Conservation (phyloP, 23 tunicate genomes). For the Ascidia mentula region DNA sequence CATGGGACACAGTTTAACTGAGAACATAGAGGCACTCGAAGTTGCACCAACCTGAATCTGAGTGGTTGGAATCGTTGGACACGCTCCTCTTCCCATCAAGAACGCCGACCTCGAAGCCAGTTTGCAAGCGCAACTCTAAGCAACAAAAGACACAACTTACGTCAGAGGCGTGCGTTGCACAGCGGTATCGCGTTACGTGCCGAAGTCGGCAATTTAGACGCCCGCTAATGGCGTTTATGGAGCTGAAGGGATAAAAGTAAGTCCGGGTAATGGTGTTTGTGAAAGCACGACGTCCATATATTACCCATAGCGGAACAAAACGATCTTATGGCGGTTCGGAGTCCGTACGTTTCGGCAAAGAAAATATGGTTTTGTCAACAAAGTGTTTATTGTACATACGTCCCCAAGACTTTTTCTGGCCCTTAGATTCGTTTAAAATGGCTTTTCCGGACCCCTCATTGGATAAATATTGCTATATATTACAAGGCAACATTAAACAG, state of each 20-base stretch:
- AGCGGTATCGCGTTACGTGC: not conserved
- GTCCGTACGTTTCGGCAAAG: too few species aligned
- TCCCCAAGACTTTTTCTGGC: too few species aligned
- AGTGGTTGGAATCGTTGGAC: slow-evolving; percentile 5
- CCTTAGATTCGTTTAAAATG: too few species aligned
- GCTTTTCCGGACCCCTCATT: too few species aligned
- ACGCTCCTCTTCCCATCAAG: not conserved
- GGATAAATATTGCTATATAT: too few species aligned
- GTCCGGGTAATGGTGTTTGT: not conserved
- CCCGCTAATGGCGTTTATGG: not conserved
- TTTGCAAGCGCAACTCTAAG: not conserved
- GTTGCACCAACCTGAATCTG: slow-evolving; percentile 24
- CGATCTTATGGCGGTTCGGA: too few species aligned
- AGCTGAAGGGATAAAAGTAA: not conserved
- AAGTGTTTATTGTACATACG: too few species aligned
- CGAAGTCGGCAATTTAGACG: not conserved
- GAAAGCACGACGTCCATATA: too few species aligned
- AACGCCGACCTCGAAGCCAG: slow-evolving; percentile 17
- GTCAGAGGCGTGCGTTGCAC: not conserved
- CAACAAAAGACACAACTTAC: not conserved
- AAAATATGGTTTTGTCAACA: too few species aligned
- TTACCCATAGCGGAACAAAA: too few species aligned
- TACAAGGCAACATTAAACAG: too few species aligned
- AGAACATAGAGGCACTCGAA: not conserved
- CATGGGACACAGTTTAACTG: too few species aligned